Conservation (phyloP, 2,888 invertebrate genomes). For the Parelbella ahira region DNA sequence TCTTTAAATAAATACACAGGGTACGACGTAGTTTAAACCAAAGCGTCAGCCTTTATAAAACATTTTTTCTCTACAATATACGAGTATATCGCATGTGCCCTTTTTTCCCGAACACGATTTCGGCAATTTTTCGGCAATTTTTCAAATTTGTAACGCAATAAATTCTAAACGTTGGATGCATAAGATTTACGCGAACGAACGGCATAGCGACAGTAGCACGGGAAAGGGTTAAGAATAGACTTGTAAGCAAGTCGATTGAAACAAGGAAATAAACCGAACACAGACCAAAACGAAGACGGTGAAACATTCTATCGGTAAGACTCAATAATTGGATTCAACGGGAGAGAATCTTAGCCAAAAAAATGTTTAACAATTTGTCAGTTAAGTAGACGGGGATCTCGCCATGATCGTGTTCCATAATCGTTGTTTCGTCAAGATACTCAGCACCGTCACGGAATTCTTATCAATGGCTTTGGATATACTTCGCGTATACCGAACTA, state of each 20-base stretch:
- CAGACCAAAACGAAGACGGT: constrained; percentile 42
- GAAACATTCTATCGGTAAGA: constrained; percentile 50
- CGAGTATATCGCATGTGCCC: too few species aligned
- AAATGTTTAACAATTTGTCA: constrained; percentile 71
- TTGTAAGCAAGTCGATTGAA: constrained; percentile 39
- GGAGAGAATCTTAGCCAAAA: constrained; percentile 66
- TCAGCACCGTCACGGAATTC: constrained; percentile 55
- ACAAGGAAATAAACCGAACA: constrained; percentile 46
- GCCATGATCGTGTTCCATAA: constrained; percentile 72
- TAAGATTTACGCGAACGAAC: constrained; percentile 36
- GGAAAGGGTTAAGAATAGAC: constrained; percentile 40
- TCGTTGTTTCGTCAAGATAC: constrained; percentile 66
- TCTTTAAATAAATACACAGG: too few species aligned
- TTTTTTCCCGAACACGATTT: not conserved
- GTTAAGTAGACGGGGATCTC: constrained; percentile 57
- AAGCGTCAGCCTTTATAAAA: too few species aligned
- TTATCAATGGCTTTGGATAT: constrained; percentile 54
- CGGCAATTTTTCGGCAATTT: constrained; percentile 26
- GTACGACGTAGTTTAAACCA: too few species aligned
- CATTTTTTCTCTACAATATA: too few species aligned
- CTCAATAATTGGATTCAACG: constrained; percentile 67
- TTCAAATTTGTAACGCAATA: constrained; percentile 43
- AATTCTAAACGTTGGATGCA: constrained; percentile 38
- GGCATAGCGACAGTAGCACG: constrained; percentile 28
- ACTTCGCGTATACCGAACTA: constrained; percentile 58